Conservation (phyloP, 2,797 vertebrate genomes). For the Sebastiscus tertius region DNA sequence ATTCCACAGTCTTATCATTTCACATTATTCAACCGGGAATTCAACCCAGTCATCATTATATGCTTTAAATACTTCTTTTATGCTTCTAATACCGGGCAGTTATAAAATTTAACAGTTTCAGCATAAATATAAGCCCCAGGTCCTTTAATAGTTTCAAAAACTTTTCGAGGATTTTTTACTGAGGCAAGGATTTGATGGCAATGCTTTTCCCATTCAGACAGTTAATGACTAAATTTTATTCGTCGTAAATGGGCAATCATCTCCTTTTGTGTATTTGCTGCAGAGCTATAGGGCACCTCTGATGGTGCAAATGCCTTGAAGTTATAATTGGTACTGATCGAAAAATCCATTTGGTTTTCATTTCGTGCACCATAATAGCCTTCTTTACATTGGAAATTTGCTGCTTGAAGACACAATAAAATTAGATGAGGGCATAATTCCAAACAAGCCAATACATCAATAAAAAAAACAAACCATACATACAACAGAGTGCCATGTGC, state of each 20-base stretch:
- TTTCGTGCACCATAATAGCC: slow-evolving; percentile 17
- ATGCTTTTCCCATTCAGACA: background rate
- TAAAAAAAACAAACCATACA: background rate
- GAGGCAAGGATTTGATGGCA: background rate
- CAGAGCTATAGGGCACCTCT: background rate
- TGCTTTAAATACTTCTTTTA: too few species aligned
- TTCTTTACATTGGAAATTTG: slow-evolving; percentile 5
- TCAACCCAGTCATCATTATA: too few species aligned
- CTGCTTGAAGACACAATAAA: slow-evolving; percentile 17
- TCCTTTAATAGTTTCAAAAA: background rate
- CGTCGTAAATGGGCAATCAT: slow-evolving; percentile 5
- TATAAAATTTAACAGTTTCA: background rate
- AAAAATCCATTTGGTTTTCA: slow-evolving; percentile 46
- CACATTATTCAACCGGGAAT: too few species aligned
- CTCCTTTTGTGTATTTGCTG: slow-evolving; percentile 1
- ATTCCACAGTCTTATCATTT: too few species aligned
- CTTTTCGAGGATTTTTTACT: background rate
- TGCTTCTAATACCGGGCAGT: background rate
- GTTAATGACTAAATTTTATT: slow-evolving; percentile 21
- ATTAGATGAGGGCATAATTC: background rate
- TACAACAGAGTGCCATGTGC: background rate
- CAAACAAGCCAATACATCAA: slow-evolving; percentile 11
- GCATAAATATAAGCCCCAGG: background rate
- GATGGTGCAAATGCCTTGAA: slow-evolving; percentile 5
- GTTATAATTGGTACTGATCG: slow-evolving; percentile 14